phyloP scores from a whole-genome alignment of 2,113 vertebrate species.

The Capreolus pygargus region DNA sequence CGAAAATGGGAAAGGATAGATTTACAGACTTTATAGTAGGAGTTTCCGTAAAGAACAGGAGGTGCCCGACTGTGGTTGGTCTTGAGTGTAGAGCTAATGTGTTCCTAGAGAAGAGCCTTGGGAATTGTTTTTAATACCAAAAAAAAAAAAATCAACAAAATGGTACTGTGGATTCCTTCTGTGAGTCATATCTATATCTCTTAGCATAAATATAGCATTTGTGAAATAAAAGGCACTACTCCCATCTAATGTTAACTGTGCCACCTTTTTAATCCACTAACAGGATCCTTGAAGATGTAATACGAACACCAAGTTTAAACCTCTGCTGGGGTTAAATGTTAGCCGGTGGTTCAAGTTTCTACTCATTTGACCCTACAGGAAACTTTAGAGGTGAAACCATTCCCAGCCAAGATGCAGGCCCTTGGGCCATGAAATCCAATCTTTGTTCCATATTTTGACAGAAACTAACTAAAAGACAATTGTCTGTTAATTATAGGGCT shows the following conservation, averaged over 20 bases:
- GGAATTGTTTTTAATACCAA: neutral
- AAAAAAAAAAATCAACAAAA: neutral
- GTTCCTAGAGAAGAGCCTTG: neutral
- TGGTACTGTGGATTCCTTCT: neutral
- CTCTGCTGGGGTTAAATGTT: neutral
- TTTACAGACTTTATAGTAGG: neutral
- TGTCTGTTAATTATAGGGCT: neutral
- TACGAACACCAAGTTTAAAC: neutral
- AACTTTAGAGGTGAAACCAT: slow-evolving; percentile 23
- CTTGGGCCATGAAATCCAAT: neutral
- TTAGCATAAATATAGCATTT: neutral
- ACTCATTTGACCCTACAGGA: slow-evolving; percentile 35
- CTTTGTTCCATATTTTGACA: neutral
- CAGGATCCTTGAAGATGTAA: neutral
- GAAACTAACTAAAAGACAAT: neutral
- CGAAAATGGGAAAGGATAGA: neutral
- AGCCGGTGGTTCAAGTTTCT: neutral
- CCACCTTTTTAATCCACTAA: neutral
- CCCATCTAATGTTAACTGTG: neutral
- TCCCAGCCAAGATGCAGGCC: neutral
- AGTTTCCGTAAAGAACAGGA: neutral
- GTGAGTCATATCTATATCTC: neutral
- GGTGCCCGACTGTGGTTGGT: neutral
- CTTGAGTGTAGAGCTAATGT: neutral
- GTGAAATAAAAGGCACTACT: neutral